These are phyloP conservation scores for Nibea albiflora DNA, from an alignment of 2,113 vertebrate species.

Conservation along the genomic window DNA sequence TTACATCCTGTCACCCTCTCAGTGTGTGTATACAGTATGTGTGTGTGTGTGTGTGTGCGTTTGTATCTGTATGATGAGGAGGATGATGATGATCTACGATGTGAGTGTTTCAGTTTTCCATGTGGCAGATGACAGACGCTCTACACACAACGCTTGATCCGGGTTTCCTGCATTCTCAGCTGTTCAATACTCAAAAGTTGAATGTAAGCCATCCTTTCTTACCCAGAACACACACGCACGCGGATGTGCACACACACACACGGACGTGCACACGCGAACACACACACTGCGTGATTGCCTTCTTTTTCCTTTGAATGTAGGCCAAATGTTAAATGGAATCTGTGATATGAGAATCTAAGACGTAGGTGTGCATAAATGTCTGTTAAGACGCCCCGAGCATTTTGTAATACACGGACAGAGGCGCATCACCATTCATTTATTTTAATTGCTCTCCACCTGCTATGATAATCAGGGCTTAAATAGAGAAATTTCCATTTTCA, in stretches of 20 bases:
- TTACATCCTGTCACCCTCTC: constrained; percentile 41
- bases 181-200: constrained; percentile 63
- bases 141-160: constrained; percentile 19
- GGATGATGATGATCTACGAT: constrained; percentile 70
- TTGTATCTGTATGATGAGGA: constrained; percentile 38
- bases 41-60: constrained; percentile 13
- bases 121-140: constrained; percentile 62
- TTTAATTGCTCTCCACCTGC: constrained; percentile 81
- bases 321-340: constrained; percentile 63
- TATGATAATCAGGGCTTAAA: constrained; percentile 80
- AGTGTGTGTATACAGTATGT: constrained; percentile 1
- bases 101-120: constrained; percentile 60
- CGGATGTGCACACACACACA: constrained; percentile 44
- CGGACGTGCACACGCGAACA: background rate
- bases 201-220: constrained; percentile 61
- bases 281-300: constrained; percentile 27
- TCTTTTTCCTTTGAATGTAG: constrained; percentile 51
- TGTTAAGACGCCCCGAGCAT: constrained; percentile 54
- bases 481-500: constrained; percentile 83
- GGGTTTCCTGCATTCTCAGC: constrained; percentile 77
- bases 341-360: constrained; percentile 43
- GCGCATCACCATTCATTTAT: constrained; percentile 77
- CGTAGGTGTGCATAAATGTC: constrained; percentile 47
- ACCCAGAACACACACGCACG: constrained; percentile 25
- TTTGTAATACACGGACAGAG: constrained; percentile 62